Evolutionary conservation across 2,113 vertebrate species (phyloP), one percentile per base, ranked within the genome.

Genomic region (Pycnonotus jocosus): DNA sequence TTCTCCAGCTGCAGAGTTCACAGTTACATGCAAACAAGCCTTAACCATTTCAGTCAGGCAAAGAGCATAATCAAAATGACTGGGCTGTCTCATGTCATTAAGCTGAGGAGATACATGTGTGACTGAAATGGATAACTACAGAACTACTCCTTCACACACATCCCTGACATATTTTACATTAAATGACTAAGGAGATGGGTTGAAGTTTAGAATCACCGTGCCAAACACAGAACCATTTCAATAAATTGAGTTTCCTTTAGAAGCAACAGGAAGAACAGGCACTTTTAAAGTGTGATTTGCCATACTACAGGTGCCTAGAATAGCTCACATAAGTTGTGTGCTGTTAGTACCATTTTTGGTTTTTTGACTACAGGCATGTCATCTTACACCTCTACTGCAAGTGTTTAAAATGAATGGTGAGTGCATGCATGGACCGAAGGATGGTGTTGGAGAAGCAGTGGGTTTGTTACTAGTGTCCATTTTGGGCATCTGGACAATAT

Each of bases 1-100:
- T 79, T 50, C 44, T 88, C 37, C 88, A 94, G 68, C 76, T 88
- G 82, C 85, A 92, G 85, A 90, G 40, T 31, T 86, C 23, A 17
- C 35, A 24, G 30, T 38, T 81, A 57, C 60, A 65, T 30, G 28
- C 24, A 93, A 78, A 74, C 11, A 48, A 92, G 19, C 31, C 31
- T 86, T 47, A 71, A 10, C 51, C 42, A 62, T 94, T 96, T 93
- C 54, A 68, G 30, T 85, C 54, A 91, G 65, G 42, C 66, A 87
- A 91, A 61, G 16, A 54, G 37, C 48, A 45, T 65, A 86, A 86
- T 82, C 57, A 94, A 48, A 93, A 92, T 78, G 44, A 79, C 69
- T 91, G 69, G 45, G 33, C 53, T 82, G 79, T 77, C 93, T 77
- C 64, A 19, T 33, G 12, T 23, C 40, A 86, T 83, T 83, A 92